These are phyloP conservation scores for Nemapogon koenigi DNA, from an alignment of 2,888 invertebrate species.

Conservation along the genomic window DNA sequence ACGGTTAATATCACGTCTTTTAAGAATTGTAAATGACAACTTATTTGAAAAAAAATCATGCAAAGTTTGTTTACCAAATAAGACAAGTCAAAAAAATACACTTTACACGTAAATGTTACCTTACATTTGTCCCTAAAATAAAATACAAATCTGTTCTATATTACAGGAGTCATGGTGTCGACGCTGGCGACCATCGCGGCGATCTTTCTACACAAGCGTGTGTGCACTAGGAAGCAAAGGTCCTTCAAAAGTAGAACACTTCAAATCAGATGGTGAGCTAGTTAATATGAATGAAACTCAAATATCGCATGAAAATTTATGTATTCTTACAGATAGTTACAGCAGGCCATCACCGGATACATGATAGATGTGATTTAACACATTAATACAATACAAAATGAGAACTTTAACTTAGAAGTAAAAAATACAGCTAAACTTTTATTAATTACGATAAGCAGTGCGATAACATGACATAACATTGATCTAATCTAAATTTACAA, in stretches of 20 bases:
- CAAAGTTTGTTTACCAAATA: too few relatives aligned
- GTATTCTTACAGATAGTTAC: slow-evolving; percentile 4
- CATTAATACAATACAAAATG: slow-evolving; percentile 6
- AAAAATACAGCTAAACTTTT: slow-evolving; percentile 3
- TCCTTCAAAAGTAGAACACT: slow-evolving; percentile 44
- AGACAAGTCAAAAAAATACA: too few relatives aligned
- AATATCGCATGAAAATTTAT: neutral
- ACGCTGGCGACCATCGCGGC: slow-evolving; percentile 61
- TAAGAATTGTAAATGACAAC: too few relatives aligned
- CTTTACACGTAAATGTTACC: too few relatives aligned
- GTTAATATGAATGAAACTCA: neutral
- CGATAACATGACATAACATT: neutral
- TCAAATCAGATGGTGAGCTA: slow-evolving; percentile 51
- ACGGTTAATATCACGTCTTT: too few relatives aligned
- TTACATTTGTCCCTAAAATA: too few relatives aligned
- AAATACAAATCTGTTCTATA: too few relatives aligned
- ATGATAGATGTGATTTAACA: slow-evolving; percentile 6
- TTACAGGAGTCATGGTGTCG: slow-evolving; percentile 71
- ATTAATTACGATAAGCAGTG: slow-evolving; percentile 5
- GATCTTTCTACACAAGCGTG: slow-evolving; percentile 46
- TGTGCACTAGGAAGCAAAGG: slow-evolving; percentile 48
- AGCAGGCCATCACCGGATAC: slow-evolving; percentile 46
- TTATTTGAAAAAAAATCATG: too few relatives aligned
- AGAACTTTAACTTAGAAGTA: slow-evolving; percentile 1
- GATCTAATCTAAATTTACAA: slow-evolving; percentile 26